Evolutionary conservation across 2,113 vertebrate species (phyloP), one percentile per base, ranked within the genome.

Genomic region (Bagarius yarrelli): DNA sequence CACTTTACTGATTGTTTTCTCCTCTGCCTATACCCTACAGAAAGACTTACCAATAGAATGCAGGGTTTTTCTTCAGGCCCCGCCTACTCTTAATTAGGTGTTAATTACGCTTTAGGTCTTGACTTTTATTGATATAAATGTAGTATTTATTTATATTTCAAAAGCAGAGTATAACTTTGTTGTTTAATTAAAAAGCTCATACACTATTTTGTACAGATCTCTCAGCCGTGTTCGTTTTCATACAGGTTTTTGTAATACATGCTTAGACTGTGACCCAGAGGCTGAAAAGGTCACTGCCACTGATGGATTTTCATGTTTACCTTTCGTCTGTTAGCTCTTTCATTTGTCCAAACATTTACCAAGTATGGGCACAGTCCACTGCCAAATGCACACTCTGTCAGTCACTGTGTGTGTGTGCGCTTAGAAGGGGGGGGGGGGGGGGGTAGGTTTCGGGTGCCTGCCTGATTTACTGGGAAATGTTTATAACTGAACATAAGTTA

Each of bases 151-250:
- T n/a, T n/a, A n/a, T n/a, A n/a, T n/a, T n/a, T 73, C 53, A 56
- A 56, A 36, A 75, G 21, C 32, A 40, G 34, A 21, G 40, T 40
- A 40, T 25, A 75, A 8, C 13, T 5, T 57, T 16, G 25, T 34
- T 82, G 44, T 81, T 84, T 79, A 77, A 66, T 61, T 32, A 56
- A 72, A 56, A 13, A 81, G 85, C 85, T 74, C 56, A 53, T 80
- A 84, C 81, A 81, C 79, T 60, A 80, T 80, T 81, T 53, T 52
- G 71, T 71, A 67, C 44, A 40, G n/a, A 21, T 86, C 79, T 81
- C 25, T 34, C 79, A 87, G 88, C 87, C 87, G 83, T 80, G 87
- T 87, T 89, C 89, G 86, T 86, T 90, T 91, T 90, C 83, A 90
- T 88, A 89, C 88, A 19, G 66, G 70, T 50, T 79, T 86, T 77